phyloP scores from a whole-genome alignment of 2,888 invertebrate genomes.

The Hyppa rectilinea region DNA sequence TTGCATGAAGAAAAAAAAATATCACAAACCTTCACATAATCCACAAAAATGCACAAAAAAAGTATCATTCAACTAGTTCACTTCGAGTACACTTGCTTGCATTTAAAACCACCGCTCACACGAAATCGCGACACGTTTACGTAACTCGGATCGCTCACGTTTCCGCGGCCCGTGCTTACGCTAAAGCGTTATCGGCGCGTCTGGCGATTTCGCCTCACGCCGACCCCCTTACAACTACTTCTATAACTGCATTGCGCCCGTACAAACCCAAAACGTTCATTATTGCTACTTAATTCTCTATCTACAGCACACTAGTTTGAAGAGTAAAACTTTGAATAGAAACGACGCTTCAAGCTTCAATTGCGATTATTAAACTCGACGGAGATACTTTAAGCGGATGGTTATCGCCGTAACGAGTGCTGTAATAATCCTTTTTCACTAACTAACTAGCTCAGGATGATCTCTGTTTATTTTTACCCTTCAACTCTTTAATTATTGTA shows the following conservation, averaged over 20 bases:
- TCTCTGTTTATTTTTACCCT: conserved; percentile 7
- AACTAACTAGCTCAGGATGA: conserved; percentile 19
- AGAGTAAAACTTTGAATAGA: conserved; percentile 21
- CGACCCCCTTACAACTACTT: conserved; percentile 75
- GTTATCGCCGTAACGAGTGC: conserved; percentile 31
- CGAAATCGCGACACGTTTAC: conserved; percentile 71
- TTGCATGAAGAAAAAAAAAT: conserved; percentile 27
- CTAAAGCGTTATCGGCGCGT: conserved; percentile 83
- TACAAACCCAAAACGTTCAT: conserved; percentile 65
- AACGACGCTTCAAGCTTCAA: conserved; percentile 22
- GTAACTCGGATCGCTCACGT: conserved; percentile 70
- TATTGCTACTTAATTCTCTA: conserved; percentile 58
- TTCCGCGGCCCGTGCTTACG: conserved; percentile 82
- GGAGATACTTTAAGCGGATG: conserved; percentile 42
- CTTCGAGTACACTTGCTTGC: conserved; percentile 61
- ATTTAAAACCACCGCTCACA: conserved; percentile 59
- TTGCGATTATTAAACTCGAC: conserved; percentile 34
- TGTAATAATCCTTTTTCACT: conserved; percentile 38
- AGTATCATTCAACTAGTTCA: conserved; percentile 65
- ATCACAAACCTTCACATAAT: conserved; percentile 77
- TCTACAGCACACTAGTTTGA: conserved; percentile 26
- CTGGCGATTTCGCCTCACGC: conserved; percentile 78
- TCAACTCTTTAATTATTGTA: conserved; percentile 50
- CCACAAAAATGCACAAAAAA: conserved; percentile 67
- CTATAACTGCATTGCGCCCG: conserved; percentile 88